phyloP scores from a whole-genome alignment of 2,113 vertebrate species.

The Dasyornis broadbenti region DNA sequence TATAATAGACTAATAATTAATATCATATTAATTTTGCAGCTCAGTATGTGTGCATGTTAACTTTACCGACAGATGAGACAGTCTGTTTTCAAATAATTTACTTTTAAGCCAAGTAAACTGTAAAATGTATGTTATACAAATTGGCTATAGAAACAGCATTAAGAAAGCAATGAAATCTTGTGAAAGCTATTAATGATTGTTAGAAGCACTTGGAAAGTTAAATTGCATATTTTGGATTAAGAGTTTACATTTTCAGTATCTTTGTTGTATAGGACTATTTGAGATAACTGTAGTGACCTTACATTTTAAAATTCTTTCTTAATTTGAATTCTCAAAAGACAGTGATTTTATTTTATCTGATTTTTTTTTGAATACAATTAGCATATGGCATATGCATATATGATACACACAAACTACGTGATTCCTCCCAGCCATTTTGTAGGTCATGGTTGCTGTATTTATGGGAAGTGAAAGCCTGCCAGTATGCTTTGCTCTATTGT shows the following conservation, averaged over 20 bases:
- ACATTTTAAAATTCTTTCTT: slow-evolving; percentile 21
- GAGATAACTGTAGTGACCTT: neutral
- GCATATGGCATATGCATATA: slow-evolving; percentile 2
- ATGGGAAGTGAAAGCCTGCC: slow-evolving; percentile 57
- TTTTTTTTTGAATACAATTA: slow-evolving; percentile 37
- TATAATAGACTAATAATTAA: neutral
- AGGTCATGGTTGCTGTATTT: slow-evolving; percentile 56
- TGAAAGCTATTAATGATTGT: neutral
- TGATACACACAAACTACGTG: slow-evolving; percentile 36
- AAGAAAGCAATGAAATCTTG: neutral
- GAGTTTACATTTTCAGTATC: neutral
- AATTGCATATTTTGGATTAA: neutral
- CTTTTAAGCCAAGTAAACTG: neutral
- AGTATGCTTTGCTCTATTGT: slow-evolving; percentile 59
- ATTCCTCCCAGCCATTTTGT: slow-evolving; percentile 50
- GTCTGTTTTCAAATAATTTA: neutral
- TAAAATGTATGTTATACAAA: neutral
- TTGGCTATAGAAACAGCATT: neutral
- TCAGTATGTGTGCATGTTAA: neutral
- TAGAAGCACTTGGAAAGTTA: neutral
- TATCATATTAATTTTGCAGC: neutral
- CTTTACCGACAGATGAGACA: neutral
- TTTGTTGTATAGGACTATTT: neutral
- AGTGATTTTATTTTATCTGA: slow-evolving; percentile 16
- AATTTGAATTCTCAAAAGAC: slow-evolving; percentile 14